Base-by-base conservation (phyloP, 2,113 vertebrate species). In the Ammodytes dubius region DNA sequence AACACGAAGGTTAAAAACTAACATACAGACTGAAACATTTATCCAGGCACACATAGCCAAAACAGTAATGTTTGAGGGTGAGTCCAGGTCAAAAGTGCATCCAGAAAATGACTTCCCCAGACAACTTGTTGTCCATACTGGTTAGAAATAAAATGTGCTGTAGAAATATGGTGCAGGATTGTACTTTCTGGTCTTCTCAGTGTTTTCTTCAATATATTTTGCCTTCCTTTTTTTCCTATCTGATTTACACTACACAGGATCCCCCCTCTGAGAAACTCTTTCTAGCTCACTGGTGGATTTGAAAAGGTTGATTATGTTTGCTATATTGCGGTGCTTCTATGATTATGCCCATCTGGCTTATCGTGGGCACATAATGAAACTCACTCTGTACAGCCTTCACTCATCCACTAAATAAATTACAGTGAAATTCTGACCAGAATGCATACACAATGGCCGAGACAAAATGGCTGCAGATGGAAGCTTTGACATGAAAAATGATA, bases 221-320 rank as follows among this genome's bases (percentile, higher is more conserved):
- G 13, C 40, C 37, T 35, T 61, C 12, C 14, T 37, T 56, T 42
- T 65, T 37, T 64, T 12, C 39, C 6, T 39, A 27, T 65, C 57
- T 69, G 37, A 79, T 71, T 76, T 59, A 57, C 45, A 50, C 67
- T 37, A 54, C 45, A 64, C 37, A 60, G 40, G 67, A 65, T 10
- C 14, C 61, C 53, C 27, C 56, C 53, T 61, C 61, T 52, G 45
- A 61, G 68, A 54, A 73, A 58, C 46, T 72, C 70, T 88, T 85
- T 87, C 85, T 90, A 86, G 82, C 80, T 90, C 88, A 72, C 64
- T 75, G 83, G 73, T 17, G 83, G 83, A 89, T 92, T 84, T 76
- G 81, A 81, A 82, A 92, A 70, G 76, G 87, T 84, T 84, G 75
- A 81, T 89, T 86, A 81, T 74, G 69, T 84, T 86, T 80, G 87